Conservation (phyloP, 2,888 invertebrate genomes). For the Cheilosia variabilis region DNA sequence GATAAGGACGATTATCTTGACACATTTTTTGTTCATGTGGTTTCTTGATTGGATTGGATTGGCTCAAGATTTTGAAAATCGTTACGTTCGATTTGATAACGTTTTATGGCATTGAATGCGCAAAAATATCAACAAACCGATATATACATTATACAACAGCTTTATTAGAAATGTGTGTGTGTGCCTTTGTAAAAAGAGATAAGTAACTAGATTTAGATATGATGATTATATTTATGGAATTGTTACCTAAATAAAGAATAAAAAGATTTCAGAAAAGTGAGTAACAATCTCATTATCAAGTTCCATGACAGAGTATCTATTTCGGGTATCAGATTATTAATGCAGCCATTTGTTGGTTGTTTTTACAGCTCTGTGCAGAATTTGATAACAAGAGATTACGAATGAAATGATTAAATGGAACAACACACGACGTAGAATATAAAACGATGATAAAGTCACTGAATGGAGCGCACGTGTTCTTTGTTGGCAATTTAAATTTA, state of each 20-base stretch:
- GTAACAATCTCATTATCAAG: slow-evolving; percentile 39
- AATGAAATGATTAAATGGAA: slow-evolving; percentile 13
- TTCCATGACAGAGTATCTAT: slow-evolving; percentile 41
- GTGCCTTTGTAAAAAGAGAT: background rate
- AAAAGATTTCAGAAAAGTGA: slow-evolving; percentile 23
- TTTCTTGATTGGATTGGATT: slow-evolving; percentile 43
- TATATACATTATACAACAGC: background rate
- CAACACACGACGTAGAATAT: slow-evolving; percentile 8
- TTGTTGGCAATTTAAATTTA: slow-evolving; percentile 12
- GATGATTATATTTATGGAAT: too few species aligned
- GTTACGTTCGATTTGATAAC: slow-evolving; percentile 53
- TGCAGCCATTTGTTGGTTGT: background rate
- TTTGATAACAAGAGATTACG: slow-evolving; percentile 1
- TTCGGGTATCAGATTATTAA: slow-evolving; percentile 37
- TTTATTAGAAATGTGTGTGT: slow-evolving; percentile 21
- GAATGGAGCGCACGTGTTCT: slow-evolving; percentile 33
- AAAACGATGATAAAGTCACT: slow-evolving; percentile 11
- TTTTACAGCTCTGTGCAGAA: slow-evolving; percentile 23
- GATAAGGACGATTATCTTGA: slow-evolving; percentile 26
- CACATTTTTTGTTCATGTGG: slow-evolving; percentile 9
- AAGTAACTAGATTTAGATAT: background rate
- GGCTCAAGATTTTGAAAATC: slow-evolving; percentile 21
- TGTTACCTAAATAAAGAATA: background rate
- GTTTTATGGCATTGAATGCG: slow-evolving; percentile 39
- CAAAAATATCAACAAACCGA: slow-evolving; percentile 34